Evolutionary conservation across 2,113 vertebrate species (phyloP), one percentile per base, ranked within the genome.

Genomic region (Mola mola): DNA sequence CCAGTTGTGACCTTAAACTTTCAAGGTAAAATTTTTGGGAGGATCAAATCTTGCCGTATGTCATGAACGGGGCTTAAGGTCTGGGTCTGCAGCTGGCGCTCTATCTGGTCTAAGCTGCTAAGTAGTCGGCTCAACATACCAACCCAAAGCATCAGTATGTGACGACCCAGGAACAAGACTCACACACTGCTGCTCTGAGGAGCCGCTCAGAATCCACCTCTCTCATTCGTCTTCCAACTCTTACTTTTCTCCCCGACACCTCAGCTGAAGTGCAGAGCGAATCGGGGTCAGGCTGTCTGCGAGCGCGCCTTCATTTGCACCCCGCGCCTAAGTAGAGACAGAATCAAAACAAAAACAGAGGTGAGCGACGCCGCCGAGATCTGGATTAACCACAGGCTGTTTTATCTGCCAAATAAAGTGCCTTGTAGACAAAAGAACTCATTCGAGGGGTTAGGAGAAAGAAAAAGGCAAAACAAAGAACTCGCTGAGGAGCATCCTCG

Each of bases 341-440:
- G 52, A 80, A 81, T 73, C 55, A 78, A 81, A 86, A 79, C 69
- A 69, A 68, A 70, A 78, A 52, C 56, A n/a, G n/a, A n/a, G n/a
- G n/a, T 64, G 69, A 61, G 31, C 46, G n/a, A n/a, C 40, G n/a
- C 51, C 22, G 72, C 40, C 29, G 21, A 55, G 57, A 70, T 56
- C 50, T 44, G 81, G 82, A 87, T 88, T 83, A 87, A 83, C 84
- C 58, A 66, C 59, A 56, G 75, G 62, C 68, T 77, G 63, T 81
- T 88, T 89, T 81, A 87, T 83, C 81, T 82, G 63, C 8, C 1
- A 78, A 83, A 87, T 85, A 90, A 87, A 88, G 87, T 87, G 74
- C 84, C 85, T 80, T 82, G 79, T 79, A 85, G 77, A 81, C 73
- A 88, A 87, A 87, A 83, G 58, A 78, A 71, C 53, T 85, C 55